A percentile compares a stretch with the other conserved stretches of the same genome.
phyloP scores from a whole-genome alignment of 2,888 invertebrate genomes.

The Drosophila eohydei region DNA sequence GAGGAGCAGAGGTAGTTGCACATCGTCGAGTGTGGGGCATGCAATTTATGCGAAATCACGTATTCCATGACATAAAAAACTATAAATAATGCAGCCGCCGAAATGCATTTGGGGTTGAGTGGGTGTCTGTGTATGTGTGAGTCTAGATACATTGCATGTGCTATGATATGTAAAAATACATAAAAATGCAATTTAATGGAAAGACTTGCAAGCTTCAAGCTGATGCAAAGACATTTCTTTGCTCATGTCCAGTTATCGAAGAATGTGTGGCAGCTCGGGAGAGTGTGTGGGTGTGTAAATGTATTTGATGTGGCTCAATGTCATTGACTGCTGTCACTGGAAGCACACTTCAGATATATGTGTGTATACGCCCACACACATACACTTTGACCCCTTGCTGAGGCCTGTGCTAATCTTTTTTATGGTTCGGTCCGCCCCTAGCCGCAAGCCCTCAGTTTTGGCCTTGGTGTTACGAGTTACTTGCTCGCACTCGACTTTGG shows the following conservation, averaged over 20 bases:
- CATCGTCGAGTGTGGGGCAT: conserved; percentile 10
- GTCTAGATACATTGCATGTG: conserved; percentile 25
- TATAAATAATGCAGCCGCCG: conserved; percentile 66
- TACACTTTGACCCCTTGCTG: conserved; percentile 64
- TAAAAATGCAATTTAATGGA: conserved; percentile 30
- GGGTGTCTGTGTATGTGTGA: conserved; percentile 9
- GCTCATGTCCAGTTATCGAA: conserved; percentile 5
- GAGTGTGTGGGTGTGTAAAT: conserved; percentile 8
- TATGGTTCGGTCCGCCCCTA: conserved; percentile 38
- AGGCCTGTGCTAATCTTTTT: conserved; percentile 66
- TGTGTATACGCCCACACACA: conserved; percentile 12
- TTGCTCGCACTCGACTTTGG: conserved; percentile 34
- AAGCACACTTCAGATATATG: conserved; percentile 15
- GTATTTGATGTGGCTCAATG: conserved; percentile 45
- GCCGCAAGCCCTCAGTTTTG: conserved; percentile 23
- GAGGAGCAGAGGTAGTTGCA: not conserved
- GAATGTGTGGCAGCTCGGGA: not conserved
- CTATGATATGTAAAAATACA: conserved; percentile 17
- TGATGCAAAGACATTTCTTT: conserved; percentile 19
- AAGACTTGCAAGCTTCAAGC: conserved; percentile 7
- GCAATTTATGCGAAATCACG: conserved; percentile 72
- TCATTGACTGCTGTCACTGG: conserved; percentile 60
- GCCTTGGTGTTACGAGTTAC: conserved; percentile 18
- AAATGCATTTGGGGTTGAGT: conserved; percentile 55
- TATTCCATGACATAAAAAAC: conserved; percentile 60